Percentiles rank a stretch among this genome's conserved stretches.
Evolutionary conservation across 2,113 vertebrate species (phyloP).

Genomic region (Aphelocoma coerulescens): DNA sequence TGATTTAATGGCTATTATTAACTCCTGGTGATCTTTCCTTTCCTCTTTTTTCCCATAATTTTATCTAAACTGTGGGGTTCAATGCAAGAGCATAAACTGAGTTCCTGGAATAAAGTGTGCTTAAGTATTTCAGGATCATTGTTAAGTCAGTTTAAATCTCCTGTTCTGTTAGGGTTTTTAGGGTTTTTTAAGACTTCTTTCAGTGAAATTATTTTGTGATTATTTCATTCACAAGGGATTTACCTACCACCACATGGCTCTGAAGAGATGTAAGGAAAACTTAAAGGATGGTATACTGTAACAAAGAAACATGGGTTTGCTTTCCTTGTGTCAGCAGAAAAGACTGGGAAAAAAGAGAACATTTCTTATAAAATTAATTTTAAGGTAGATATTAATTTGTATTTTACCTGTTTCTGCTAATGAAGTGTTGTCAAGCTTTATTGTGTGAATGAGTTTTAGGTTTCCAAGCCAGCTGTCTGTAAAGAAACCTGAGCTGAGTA

Average conservation of each 20-base stretch:
- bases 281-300: background rate
- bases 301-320: background rate
- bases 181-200: background rate
- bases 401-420: background rate
- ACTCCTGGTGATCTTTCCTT: background rate
- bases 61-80: background rate
- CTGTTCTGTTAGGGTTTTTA: background rate
- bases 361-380: background rate
- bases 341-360: background rate
- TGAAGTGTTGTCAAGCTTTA: background rate
- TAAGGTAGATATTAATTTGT: background rate
- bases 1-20: background rate
- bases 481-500: background rate
- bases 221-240: background rate
- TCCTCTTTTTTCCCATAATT: background rate
- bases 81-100: background rate
- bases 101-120: background rate
- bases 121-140: background rate
- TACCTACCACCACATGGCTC: background rate
- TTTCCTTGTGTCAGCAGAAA: background rate
- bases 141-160: background rate
- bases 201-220: background rate
- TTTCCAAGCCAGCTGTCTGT: background rate
- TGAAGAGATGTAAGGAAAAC: background rate
- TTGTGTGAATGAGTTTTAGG: background rate